Evolutionary conservation across 2,797 vertebrate genomes (phyloP).

Genomic region (Graptemys geographica): DNA sequence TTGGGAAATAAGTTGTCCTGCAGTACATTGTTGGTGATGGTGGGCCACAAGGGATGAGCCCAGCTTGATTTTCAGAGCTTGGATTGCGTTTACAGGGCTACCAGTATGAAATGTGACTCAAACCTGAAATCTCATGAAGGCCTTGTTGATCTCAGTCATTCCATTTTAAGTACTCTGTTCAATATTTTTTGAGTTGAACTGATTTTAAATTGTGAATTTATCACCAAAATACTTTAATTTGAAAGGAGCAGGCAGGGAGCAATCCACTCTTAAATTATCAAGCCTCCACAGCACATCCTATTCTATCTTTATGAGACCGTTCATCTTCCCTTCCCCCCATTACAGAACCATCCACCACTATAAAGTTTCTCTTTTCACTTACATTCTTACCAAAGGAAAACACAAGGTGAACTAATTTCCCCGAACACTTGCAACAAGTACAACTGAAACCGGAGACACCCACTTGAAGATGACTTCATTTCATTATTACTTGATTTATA

Average conservation of each 20-base stretch:
- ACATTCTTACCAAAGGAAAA: constrained; percentile 1
- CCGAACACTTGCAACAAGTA: constrained; percentile 14
- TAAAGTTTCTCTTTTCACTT: constrained; percentile 23
- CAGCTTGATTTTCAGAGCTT: neutral
- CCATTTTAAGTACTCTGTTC: neutral
- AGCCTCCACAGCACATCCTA: neutral
- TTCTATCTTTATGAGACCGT: constrained; percentile 21
- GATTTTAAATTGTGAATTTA: constrained; percentile 13
- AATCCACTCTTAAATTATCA: neutral
- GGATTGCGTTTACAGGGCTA: neutral
- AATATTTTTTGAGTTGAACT: constrained; percentile 35
- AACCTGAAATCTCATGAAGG: neutral
- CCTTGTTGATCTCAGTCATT: constrained; percentile 2
- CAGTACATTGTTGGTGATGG: constrained; percentile 37
- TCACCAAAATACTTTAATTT: neutral
- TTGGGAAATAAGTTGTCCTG: constrained; percentile 26
- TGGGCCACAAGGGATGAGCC: neutral
- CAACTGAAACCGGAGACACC: constrained; percentile 20
- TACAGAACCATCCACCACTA: constrained; percentile 20
- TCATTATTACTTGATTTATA: constrained; percentile 4
- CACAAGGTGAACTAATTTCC: neutral
- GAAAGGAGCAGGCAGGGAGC: neutral
- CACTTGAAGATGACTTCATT: constrained; percentile 10
- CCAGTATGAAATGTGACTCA: neutral
- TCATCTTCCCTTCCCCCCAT: neutral